Conservation (phyloP, 2,888 invertebrate species). For the Pyrrhosoma nymphula region DNA sequence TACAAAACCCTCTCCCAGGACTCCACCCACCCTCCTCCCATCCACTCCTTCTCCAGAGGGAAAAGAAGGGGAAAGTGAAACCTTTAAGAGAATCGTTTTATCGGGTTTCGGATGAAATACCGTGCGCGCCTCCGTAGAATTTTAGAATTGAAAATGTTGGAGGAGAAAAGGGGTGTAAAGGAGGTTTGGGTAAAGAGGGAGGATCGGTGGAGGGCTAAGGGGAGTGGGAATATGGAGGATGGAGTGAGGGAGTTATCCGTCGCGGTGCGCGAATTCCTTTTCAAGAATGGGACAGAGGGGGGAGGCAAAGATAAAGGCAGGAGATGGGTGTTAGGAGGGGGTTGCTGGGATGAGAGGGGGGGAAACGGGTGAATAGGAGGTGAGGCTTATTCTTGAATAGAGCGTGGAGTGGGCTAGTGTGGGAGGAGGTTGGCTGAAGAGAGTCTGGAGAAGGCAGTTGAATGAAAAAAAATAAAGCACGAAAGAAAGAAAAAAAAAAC, state of each 20-base stretch:
- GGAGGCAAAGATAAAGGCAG: neutral
- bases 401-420: neutral
- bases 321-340: no score
- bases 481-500: neutral
- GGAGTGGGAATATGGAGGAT: no score
- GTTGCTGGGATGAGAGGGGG: no score
- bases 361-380: no score
- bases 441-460: no score
- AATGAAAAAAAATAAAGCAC: neutral
- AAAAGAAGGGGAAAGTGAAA: slow-evolving; percentile 32
- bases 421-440: neutral
- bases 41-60: no score
- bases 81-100: slow-evolving; percentile 46
- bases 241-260: neutral
- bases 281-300: neutral
- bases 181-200: neutral
- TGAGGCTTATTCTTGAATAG: no score
- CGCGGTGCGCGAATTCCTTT: neutral
- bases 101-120: slow-evolving; percentile 43
- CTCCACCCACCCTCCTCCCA: no score
- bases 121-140: slow-evolving; percentile 28
- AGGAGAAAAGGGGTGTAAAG: neutral
- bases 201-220: no score
- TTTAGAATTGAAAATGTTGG: slow-evolving; percentile 37
- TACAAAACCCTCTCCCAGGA: no score